Percentiles rank a stretch among this genome's conserved stretches.
These are phyloP conservation scores for Chrysodeixis includens DNA, from an alignment of 2,888 invertebrate genomes.

Conservation along the genomic window DNA sequence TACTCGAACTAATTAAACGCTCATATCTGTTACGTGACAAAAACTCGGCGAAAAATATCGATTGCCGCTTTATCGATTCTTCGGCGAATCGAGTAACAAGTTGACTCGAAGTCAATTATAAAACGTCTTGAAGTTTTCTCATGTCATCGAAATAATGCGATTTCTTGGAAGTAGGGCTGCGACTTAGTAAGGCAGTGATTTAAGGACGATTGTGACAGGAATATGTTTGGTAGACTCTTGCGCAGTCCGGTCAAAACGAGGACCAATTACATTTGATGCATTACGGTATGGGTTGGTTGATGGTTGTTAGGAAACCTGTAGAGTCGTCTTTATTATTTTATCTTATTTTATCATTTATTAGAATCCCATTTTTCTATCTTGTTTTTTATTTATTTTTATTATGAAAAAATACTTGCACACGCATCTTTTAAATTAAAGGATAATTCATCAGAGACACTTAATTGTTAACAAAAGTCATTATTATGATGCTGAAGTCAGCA, in stretches of 20 bases:
- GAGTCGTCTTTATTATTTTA: constrained; percentile 8
- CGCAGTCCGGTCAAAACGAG: constrained; percentile 41
- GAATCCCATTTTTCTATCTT: no score
- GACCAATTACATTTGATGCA: constrained; percentile 48
- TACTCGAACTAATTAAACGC: constrained; percentile 9
- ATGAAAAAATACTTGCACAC: no score
- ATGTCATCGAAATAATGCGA: constrained; percentile 5
- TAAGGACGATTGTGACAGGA: constrained; percentile 19
- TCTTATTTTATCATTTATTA: background rate
- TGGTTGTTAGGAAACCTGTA: constrained; percentile 18
- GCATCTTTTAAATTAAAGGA: no score
- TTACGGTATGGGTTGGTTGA: constrained; percentile 19
- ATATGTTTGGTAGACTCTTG: constrained; percentile 39
- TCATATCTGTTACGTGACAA: constrained; percentile 19
- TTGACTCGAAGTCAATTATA: background rate
- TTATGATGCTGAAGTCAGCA: no score
- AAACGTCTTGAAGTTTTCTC: constrained; percentile 20
- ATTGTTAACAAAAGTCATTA: no score
- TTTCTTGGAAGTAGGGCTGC: constrained; percentile 22
- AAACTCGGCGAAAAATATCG: constrained; percentile 21
- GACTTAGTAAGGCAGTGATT: constrained; percentile 15
- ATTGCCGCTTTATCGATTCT: constrained; percentile 23
- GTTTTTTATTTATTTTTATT: background rate
- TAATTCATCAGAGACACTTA: no score
- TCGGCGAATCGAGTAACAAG: constrained; percentile 15